A percentile compares a stretch with the other conserved stretches of the same genome.
phyloP scores from a whole-genome alignment of 2,888 invertebrate genomes.

The Erebia ligea region DNA sequence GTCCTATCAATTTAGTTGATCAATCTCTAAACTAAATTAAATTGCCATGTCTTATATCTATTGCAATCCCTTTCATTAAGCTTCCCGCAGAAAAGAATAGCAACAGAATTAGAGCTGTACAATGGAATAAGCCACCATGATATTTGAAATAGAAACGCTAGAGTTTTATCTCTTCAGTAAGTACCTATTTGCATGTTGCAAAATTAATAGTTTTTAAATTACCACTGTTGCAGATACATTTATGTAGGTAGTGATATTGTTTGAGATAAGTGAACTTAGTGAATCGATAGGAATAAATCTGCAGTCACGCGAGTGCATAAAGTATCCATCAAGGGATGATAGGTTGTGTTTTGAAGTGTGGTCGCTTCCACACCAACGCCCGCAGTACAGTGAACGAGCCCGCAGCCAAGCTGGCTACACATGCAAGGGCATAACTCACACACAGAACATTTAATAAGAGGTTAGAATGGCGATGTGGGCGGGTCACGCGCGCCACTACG shows the following conservation, averaged over 20 bases:
- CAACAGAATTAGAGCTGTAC: too few species aligned
- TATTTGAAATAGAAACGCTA: too few species aligned
- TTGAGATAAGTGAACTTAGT: background rate
- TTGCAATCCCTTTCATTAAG: too few species aligned
- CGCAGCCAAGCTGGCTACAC: background rate
- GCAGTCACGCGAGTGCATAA: slow-evolving; percentile 7
- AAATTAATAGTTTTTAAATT: background rate
- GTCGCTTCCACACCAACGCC: background rate
- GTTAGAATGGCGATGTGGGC: too few species aligned
- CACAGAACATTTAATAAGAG: too few species aligned
- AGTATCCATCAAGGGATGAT: slow-evolving; percentile 1
- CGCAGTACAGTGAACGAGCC: background rate
- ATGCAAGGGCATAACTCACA: background rate
- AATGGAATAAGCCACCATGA: too few species aligned
- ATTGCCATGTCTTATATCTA: too few species aligned
- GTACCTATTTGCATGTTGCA: background rate
- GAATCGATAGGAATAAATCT: slow-evolving; percentile 1
- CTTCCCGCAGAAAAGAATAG: too few species aligned
- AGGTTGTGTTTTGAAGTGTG: background rate
- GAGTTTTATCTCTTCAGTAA: too few species aligned
- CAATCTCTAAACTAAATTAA: too few species aligned
- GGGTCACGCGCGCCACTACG: too few species aligned
- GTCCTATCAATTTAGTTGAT: background rate
- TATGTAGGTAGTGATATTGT: background rate
- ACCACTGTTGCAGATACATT: background rate